A percentile compares a stretch with the other conserved stretches of the same genome.
These are phyloP conservation scores for Chaetorhynchus papuensis DNA, from an alignment of 2,113 vertebrate genomes.

Conservation along the genomic window DNA sequence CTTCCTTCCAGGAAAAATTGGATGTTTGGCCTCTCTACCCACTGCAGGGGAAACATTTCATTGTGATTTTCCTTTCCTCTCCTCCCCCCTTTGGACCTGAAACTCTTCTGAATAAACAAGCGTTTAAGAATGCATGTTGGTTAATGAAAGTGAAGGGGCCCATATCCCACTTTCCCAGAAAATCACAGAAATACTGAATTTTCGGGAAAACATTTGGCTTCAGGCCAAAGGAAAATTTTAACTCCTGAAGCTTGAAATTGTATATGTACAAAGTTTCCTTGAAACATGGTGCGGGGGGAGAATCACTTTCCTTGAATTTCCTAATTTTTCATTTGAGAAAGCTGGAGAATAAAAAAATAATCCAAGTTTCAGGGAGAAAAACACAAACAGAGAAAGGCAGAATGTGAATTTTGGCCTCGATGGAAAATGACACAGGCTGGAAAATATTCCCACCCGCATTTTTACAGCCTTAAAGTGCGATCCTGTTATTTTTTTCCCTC, in stretches of 20 bases:
- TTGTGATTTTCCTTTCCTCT: neutral
- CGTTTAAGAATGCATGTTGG: rapidly evolving
- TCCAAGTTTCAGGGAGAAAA: conserved; percentile 4
- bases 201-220: neutral
- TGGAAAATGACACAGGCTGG: conserved; percentile 44
- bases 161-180: neutral
- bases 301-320: neutral
- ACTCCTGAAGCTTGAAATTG: rapidly evolving
- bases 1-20: conserved; percentile 10
- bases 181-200: neutral
- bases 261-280: neutral
- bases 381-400: neutral
- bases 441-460: conserved; percentile 59
- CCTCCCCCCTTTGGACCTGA: neutral
- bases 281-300: neutral
- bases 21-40: neutral
- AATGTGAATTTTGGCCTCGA: neutral
- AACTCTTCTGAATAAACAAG: neutral
- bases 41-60: neutral
- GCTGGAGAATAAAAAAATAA: neutral
- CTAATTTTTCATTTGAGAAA: neutral
- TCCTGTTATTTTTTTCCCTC: neutral
- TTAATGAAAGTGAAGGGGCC: neutral
- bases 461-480: conserved; percentile 24
- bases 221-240: neutral